Evolutionary conservation across 2,113 vertebrate genomes (phyloP), one percentile per base, ranked within the genome.

Genomic region (Leptobrachium ailaonicum): DNA sequence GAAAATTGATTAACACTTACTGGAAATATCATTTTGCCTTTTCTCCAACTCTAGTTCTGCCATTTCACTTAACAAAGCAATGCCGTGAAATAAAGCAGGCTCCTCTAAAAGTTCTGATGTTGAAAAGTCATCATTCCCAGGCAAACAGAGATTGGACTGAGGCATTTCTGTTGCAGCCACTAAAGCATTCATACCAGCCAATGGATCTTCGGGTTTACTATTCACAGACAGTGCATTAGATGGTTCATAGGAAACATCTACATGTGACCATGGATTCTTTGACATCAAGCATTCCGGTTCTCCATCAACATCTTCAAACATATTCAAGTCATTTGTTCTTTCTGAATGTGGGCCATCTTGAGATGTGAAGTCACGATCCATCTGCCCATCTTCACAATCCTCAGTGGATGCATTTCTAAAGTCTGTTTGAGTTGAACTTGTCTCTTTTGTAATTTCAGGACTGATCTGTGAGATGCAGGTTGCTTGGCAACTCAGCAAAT

Each of bases 11-110:
- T 32, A 41, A 66, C 41, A 40, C 94, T 92, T 85, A 96, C 95
- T 86, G 44, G 89, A 83, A 5, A 60, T 69, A 69, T 92, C 90
- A 77, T 89, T 89, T 77, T 90, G 90, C 85, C 95, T 85, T 73
- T 91, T 89, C 84, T 97, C 94, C 85, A 96, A 92, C 83, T 97
- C 96, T 76, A 94, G 87, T 83, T 95, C 95, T 0, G 95, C 96
- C 41, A 98, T 95, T 87, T 99, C 95, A 44, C 97, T 97, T 74
- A 99, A 91, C 74, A 99, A 89, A 20, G 95, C 93, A 91, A 99
- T 98, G 4, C 97, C 98, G 5, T 98, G 96, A 69, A 98, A 85
- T 3, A 95, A 94, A 60, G 94, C 92, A 71, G 90, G 92, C 6
- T 90, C 92, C 75, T 90, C 68, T 0, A 87, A 82, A 11, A 87